Conservation (phyloP, 2,797 vertebrate species). For the Florisuga fusca region DNA sequence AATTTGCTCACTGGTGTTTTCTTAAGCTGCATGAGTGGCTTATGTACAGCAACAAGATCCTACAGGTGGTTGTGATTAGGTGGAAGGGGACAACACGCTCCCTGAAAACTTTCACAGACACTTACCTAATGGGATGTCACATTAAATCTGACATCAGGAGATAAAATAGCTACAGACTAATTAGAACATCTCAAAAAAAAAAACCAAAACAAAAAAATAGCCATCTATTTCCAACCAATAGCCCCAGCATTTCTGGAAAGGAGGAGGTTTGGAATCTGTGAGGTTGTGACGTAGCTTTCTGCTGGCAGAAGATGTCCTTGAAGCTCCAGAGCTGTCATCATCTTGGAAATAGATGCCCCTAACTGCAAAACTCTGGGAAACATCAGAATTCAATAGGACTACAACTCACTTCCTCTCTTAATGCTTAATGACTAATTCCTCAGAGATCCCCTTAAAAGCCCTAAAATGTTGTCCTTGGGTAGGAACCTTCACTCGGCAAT, state of each 20-base stretch:
- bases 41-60: conserved; percentile 77
- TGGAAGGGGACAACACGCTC: conserved; percentile 73
- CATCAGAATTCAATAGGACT: conserved; percentile 74
- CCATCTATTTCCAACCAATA: no score
- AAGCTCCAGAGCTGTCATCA: conserved; percentile 67
- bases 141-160: conserved; percentile 70
- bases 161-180: conserved; percentile 63
- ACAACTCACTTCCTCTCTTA: conserved; percentile 74
- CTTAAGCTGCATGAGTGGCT: conserved; percentile 77
- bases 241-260: background rate
- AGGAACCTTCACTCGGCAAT: conserved; percentile 79
- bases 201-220: no score
- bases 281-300: background rate
- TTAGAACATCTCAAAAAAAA: conserved; percentile 20
- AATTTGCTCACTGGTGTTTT: conserved; percentile 85
- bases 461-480: conserved; percentile 73
- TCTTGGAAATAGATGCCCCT: conserved; percentile 71
- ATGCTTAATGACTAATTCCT: conserved; percentile 77
- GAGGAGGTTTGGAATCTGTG: background rate
- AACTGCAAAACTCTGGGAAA: conserved; percentile 72
- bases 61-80: conserved; percentile 86
- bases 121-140: conserved; percentile 77
- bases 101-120: conserved; percentile 75
- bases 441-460: conserved; percentile 74
- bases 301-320: conserved; percentile 42